Evolutionary conservation across 2,888 invertebrate genomes (phyloP), one percentile per base, ranked within the genome.

Genomic region (Phaonia tiefii): DNA sequence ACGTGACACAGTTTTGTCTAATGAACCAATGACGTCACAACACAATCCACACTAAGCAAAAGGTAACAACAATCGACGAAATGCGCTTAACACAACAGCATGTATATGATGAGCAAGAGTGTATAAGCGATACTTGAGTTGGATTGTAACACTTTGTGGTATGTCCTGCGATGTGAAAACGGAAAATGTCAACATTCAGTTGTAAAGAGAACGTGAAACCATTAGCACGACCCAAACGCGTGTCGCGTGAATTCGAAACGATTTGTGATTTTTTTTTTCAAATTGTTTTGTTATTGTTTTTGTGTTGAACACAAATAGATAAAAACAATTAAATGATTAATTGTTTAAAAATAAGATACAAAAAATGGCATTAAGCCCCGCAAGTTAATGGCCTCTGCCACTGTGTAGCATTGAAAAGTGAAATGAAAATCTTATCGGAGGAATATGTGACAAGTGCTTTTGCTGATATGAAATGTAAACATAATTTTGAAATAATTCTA

Each of bases 11-110:
- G 44, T 60, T 82, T 79, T 56, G 26, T 20, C 56, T 13, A 51
- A 74, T 31, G 4, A 58, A 71, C 71, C 65, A 56, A 81, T 84
- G 85, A 84, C 85, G 84, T 85, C 84, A 83, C 65, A 82, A 78
- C 39, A 20, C 15, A 37, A 51, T 82, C 84, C 84, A 85, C 78
- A 80, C 22, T 25, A 39, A 42, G 31, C 63, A 20, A 8, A 63
- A 69, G 15, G 20, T 54, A 65, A 65, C 51, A 71, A 58, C 56
- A 46, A 67, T 25, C 15, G 13, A 15, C 44, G 44, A 51, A 11
- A 17, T 17, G 15, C 17, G 49, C 15, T 2, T 49, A 15, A 8
- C 17, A 8, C 5, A 37, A 17, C 49, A 49, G 10, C 22, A 31
- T 60, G 26, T 56, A 15, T 63, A 4, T 22, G 1, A n/a, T 49